Percentiles rank a stretch among this genome's conserved stretches.
Conservation (phyloP, 2,888 invertebrate genomes). For the Cheilosia grossa region DNA sequence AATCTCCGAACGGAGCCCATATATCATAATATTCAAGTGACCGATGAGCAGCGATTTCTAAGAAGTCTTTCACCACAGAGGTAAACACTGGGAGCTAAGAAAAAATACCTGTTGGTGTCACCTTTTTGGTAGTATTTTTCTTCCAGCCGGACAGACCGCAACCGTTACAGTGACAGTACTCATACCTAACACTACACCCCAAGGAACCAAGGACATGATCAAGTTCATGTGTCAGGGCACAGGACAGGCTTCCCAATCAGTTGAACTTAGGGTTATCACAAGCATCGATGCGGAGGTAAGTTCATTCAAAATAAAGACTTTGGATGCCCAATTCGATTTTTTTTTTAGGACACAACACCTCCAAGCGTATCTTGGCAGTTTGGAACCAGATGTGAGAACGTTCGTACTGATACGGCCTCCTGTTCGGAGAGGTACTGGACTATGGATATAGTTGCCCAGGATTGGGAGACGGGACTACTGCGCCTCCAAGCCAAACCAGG, state of each 20-base stretch:
- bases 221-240: constrained; percentile 85
- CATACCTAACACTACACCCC: constrained; percentile 83
- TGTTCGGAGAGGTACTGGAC: constrained; percentile 89
- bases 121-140: constrained; percentile 77
- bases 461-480: constrained; percentile 87
- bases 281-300: constrained; percentile 79
- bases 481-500: constrained; percentile 85
- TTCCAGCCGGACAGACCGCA: constrained; percentile 83
- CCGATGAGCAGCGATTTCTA: constrained; percentile 85
- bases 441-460: constrained; percentile 87
- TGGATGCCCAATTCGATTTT: not conserved
- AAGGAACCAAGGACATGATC: constrained; percentile 86
- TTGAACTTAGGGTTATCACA: constrained; percentile 82
- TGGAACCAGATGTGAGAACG: constrained; percentile 86
- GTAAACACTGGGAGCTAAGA: constrained; percentile 74
- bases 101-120: not conserved
- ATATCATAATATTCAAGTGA: constrained; percentile 86
- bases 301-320: not conserved
- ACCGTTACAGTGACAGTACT: constrained; percentile 85
- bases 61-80: constrained; percentile 85
- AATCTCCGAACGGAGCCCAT: constrained; percentile 87
- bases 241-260: constrained; percentile 82
- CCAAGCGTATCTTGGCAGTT: constrained; percentile 87
- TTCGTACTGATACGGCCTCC: constrained; percentile 82
- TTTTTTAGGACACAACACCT: constrained; percentile 84